Evolutionary conservation across 2,888 invertebrate genomes (phyloP).

Genomic region (Anoncus sp.): DNA sequence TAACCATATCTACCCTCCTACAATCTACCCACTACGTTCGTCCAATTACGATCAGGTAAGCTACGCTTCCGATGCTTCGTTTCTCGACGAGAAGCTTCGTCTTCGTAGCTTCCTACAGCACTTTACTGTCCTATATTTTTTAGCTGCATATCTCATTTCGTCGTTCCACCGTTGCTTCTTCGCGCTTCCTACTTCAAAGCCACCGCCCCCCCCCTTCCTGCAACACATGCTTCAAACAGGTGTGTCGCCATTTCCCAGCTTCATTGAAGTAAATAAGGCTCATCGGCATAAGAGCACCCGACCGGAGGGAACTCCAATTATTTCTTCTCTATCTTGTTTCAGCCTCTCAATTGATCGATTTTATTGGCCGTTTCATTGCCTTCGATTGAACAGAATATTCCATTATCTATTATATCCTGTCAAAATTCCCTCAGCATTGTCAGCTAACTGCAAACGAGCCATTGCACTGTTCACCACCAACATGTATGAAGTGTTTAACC

Average conservation of each 20-base stretch:
- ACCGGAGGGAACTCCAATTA: constrained; percentile 26
- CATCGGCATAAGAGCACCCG: not conserved
- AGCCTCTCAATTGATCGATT: not conserved
- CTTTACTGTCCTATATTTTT: constrained; percentile 22
- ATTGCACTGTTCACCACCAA: not conserved
- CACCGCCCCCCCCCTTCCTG: not conserved
- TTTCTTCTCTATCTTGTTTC: constrained; percentile 19
- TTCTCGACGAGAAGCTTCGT: constrained; percentile 17
- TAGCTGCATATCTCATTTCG: constrained; percentile 1
- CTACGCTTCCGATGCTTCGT: constrained; percentile 12
- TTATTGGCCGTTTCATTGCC: constrained; percentile 23
- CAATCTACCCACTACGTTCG: constrained; percentile 48
- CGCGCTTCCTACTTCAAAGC: constrained; percentile 6
- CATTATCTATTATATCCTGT: not conserved
- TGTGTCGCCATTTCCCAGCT: constrained; percentile 22
- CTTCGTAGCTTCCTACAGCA: constrained; percentile 12
- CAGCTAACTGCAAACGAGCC: not conserved
- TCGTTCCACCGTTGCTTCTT: constrained; percentile 13
- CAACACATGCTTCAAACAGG: constrained; percentile 4
- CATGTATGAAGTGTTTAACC: not conserved
- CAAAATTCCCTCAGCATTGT: not conserved
- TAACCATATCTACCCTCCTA: constrained; percentile 36
- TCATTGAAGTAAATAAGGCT: constrained; percentile 47
- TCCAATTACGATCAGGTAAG: constrained; percentile 52
- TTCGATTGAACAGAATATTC: constrained; percentile 1